Percentiles rank a stretch among this genome's conserved stretches.
These are phyloP conservation scores for Macrostomum cliftonense DNA, from an alignment of 2,888 invertebrate genomes.

Conservation along the genomic window DNA sequence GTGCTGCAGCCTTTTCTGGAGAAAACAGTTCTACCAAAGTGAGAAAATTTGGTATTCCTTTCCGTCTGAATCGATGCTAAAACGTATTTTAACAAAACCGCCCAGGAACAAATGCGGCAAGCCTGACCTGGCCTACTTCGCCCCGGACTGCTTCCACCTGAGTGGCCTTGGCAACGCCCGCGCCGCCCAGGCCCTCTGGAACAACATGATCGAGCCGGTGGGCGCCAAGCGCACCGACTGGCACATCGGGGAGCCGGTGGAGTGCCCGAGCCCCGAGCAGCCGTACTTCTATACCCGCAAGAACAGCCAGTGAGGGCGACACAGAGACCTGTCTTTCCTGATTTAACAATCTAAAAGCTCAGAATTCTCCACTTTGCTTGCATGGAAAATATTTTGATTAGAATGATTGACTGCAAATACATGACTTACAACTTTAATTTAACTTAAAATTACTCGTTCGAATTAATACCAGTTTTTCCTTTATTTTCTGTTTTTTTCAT, in stretches of 20 bases:
- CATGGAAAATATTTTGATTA: too few relatives aligned
- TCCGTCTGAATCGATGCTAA: too few relatives aligned
- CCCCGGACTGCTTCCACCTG: conserved; percentile 31
- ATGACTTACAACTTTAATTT: too few relatives aligned
- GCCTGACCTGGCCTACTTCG: conserved; percentile 24
- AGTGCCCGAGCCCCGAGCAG: conserved; percentile 11
- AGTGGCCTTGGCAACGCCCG: conserved; percentile 24
- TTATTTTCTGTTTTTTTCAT: too few relatives aligned
- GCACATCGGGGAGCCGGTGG: conserved; percentile 10
- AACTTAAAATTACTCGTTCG: too few relatives aligned
- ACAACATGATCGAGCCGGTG: conserved; percentile 23
- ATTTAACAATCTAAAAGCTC: too few relatives aligned
- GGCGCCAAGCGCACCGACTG: conserved; percentile 12
- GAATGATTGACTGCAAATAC: too few relatives aligned
- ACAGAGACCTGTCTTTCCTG: too few relatives aligned
- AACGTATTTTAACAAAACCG: too few relatives aligned
- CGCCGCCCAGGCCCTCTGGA: conserved; percentile 27
- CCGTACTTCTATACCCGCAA: conserved; percentile 4
- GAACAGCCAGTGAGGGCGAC: neutral
- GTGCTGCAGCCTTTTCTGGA: conserved; percentile 28
- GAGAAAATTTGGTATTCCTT: neutral
- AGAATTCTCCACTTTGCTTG: too few relatives aligned
- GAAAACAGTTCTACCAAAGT: conserved; percentile 18
- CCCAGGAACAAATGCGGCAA: conserved; percentile 11
- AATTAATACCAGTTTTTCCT: too few relatives aligned